Conservation (phyloP, 2,888 invertebrate genomes). For the Leptopilina syphax region DNA sequence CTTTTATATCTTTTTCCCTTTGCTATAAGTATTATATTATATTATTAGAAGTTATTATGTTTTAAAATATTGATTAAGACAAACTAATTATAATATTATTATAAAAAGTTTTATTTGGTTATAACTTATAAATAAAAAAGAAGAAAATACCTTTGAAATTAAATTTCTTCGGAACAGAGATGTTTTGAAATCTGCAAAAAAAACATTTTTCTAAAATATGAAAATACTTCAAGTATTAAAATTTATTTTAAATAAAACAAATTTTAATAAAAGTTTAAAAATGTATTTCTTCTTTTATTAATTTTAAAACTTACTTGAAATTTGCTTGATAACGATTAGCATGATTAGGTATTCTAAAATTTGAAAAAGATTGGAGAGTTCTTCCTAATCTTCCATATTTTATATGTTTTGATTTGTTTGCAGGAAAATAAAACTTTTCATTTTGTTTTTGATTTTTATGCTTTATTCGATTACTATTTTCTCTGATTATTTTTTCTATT, state of each 20-base stretch:
- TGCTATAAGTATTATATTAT: neutral
- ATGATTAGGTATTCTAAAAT: neutral
- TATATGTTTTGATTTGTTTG: neutral
- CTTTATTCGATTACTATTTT: neutral
- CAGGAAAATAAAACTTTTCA: neutral
- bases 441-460: neutral
- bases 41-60: no score
- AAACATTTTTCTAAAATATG: neutral
- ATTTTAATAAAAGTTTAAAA: neutral
- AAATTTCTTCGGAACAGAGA: neutral
- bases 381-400: constrained; percentile 20
- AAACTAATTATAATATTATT: no score
- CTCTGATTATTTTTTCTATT: neutral
- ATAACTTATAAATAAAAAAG: neutral
- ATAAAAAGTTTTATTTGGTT: neutral
- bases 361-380: constrained; percentile 2
- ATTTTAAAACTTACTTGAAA: neutral
- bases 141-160: neutral
- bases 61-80: no score
- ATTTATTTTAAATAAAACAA: neutral
- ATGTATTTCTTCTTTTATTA: neutral
- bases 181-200: neutral
- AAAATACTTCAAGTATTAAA: neutral
- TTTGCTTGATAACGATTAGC: neutral
- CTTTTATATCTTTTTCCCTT: neutral